Percentiles rank a stretch among this genome's conserved stretches.
Conservation (phyloP, 2,113 vertebrate genomes). For the Gymnorhina tibicen region DNA sequence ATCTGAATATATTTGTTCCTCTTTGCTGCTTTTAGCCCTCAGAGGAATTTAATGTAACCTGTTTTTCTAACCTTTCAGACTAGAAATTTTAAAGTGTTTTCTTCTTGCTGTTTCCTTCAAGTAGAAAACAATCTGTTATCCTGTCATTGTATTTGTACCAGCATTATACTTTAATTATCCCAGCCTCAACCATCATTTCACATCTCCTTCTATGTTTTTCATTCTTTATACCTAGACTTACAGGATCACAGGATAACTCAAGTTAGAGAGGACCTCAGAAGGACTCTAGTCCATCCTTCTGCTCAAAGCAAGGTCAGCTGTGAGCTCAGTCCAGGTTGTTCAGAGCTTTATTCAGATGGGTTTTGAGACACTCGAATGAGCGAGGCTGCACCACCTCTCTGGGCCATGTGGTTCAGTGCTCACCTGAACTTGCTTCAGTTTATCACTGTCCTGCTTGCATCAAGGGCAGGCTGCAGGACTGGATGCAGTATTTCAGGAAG, state of each 20-base stretch:
- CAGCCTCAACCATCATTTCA: background rate
- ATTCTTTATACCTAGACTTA: background rate
- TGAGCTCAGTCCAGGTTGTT: background rate
- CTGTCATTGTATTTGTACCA: background rate
- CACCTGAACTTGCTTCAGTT: background rate
- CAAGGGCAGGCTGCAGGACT: background rate
- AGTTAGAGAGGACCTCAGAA: background rate
- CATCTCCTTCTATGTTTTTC: background rate
- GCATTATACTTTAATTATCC: background rate
- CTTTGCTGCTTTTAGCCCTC: background rate
- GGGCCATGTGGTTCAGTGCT: background rate
- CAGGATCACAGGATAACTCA: background rate
- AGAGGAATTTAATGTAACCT: background rate
- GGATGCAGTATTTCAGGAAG: background rate
- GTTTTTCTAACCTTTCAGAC: background rate
- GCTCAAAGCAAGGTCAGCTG: background rate
- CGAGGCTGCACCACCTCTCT: background rate
- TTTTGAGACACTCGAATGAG: fast-evolving
- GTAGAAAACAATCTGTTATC: background rate
- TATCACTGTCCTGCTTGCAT: background rate
- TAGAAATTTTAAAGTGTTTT: background rate
- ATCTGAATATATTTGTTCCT: background rate
- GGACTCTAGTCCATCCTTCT: background rate
- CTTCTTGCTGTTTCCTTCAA: background rate
- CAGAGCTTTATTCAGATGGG: background rate